Base-by-base conservation (phyloP, 2,888 invertebrate genomes). In the Iselma pallidipennis region DNA sequence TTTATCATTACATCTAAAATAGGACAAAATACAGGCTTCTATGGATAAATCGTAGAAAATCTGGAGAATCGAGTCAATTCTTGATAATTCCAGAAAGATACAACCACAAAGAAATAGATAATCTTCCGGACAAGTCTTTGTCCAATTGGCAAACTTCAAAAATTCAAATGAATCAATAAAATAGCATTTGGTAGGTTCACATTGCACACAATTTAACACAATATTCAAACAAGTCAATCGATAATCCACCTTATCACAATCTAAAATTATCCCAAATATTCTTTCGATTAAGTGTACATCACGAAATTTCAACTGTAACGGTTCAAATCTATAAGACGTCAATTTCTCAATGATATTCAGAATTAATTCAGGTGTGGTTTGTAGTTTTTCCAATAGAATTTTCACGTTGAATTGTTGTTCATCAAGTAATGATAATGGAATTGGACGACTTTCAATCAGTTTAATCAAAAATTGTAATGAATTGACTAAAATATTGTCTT, bases 161-260 rank as follows among this genome's bases (percentile, higher is more conserved):
- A 78, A 78, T 55, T 76, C 74, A 4, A 76, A 16, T 2, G 73
- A 71, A 33, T 76, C 73, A 6, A 76, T 66, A 55, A 75, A 78
- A 55, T 76, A 75, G 23, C 57, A 66, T n/a, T 61, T 65, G 1
- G 75, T 77, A 48, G 72, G 68, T 7, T 72, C 70, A 10, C 69
- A 71, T 4, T 70, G 63, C 55, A 76, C 64, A 45, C 75, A 76
- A 49, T 76, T 73, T 14, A 64, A 57, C 5, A 78, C 62, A 16
- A 77, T 73, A 14, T 70, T 62, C 16, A 77, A 66, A 10, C 72
- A 71, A 31, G 63, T 68, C 19, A 61, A 55, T 19, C 68, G 68
- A 19, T 66, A 63, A 0, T 55, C 29, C 23, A 57, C 59, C 4
- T 59, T 63, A 0, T 59, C 59, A 0, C 68, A 66, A 55, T 75